Base-by-base conservation (phyloP, 2,888 invertebrate species). In the Rhagophthalmus giganteus region DNA sequence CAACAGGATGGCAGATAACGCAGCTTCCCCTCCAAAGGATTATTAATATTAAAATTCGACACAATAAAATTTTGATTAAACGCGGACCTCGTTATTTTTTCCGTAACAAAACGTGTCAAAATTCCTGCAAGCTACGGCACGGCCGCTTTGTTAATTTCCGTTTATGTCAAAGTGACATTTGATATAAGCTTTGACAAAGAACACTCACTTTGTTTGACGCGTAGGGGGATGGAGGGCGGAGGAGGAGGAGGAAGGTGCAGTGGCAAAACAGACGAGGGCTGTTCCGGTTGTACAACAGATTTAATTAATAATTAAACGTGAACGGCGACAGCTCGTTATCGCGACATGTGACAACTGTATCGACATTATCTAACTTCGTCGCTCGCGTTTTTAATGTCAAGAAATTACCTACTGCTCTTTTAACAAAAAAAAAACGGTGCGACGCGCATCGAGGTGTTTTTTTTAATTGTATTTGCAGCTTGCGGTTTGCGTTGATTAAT, bases 161-260 rank as follows among this genome's bases (percentile, higher is more conserved):
- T 42, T 59, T 45, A 52, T 62, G 65, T 65, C 64, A 64, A 59
- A 60, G 54, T 58, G 66, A 60, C 64, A 64, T 64, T 63, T 61
- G 64, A 64, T 64, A 63, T 48, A 53, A 41, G 45, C 33, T 41
- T 33, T 44, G 50, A 55, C 50, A 55, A 50, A 49, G 55, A 39
- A 45, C 41, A 30, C 34, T 47, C 42, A 40, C 46, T 39, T 37
- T 41, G 45, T n/a, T n/a, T n/a, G n/a, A n/a, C n/a, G n/a, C n/a
- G n/a, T n/a, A n/a, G 12, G 2, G 11, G 10, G 32, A 32, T 32
- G 8, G n/a, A 32, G 11, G 2, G 13, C 32, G 9, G 37, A 32
- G 37, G 24, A 38, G 28, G 15, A n/a, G 16, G 9, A 12, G 13
- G 34, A 47, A 40, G 37, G 37, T 41, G 27, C 25, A 37, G 20